These are phyloP conservation scores for Forbesichthys papilliferus DNA, from an alignment of 2,113 vertebrate species.

Conservation along the genomic window DNA sequence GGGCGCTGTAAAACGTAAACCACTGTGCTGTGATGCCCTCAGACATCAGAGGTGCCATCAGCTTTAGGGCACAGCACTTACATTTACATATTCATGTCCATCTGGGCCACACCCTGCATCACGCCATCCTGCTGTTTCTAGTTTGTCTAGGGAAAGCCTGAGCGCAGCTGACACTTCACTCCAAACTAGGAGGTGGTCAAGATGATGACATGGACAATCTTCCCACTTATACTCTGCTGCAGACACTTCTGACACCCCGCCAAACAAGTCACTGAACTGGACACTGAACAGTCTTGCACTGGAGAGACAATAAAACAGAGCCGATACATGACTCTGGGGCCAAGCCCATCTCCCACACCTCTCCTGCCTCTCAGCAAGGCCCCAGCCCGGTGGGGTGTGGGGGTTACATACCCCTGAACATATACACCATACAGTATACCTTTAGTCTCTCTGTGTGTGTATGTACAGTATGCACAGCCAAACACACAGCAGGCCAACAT, in stretches of 20 bases:
- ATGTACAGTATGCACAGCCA: slow-evolving; percentile 20
- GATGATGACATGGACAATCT: slow-evolving; percentile 37
- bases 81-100: slow-evolving; percentile 71
- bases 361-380: slow-evolving; percentile 48
- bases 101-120: slow-evolving; percentile 64
- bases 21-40: slow-evolving; percentile 14
- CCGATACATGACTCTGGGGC: slow-evolving; percentile 46
- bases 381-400: slow-evolving; percentile 24
- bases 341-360: slow-evolving; percentile 36
- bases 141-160: slow-evolving; percentile 52
- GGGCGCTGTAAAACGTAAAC: slow-evolving; percentile 22
- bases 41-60: slow-evolving; percentile 27
- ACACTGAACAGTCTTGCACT: slow-evolving; percentile 35
- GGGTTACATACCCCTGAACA: slow-evolving; percentile 33
- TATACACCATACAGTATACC: too few species aligned
- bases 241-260: slow-evolving; percentile 25
- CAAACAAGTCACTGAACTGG: slow-evolving; percentile 42
- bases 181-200: slow-evolving; percentile 46
- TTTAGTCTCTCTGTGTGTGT: slow-evolving; percentile 5
- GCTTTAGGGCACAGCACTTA: slow-evolving; percentile 22
- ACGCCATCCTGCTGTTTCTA: slow-evolving; percentile 55
- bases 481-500: background rate
- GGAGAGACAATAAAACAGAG: slow-evolving; percentile 35
- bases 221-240: slow-evolving; percentile 21
- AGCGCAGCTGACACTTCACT: slow-evolving; percentile 54